Percentiles rank a stretch among this genome's conserved stretches.
Evolutionary conservation across 2,888 invertebrate genomes (phyloP).

Genomic region (Orgyia antiqua): DNA sequence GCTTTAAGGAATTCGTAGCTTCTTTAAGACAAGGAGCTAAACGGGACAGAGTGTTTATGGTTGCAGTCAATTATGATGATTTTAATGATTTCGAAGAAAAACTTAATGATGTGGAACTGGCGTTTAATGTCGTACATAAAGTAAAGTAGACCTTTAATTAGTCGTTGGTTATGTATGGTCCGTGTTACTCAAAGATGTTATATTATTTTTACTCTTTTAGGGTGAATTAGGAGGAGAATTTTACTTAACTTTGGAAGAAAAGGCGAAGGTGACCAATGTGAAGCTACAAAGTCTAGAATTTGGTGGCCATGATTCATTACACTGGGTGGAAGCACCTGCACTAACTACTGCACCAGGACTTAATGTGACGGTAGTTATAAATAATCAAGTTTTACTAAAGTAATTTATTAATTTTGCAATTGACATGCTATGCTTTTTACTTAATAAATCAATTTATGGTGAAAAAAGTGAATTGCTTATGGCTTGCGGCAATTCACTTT

Average conservation of each 20-base stretch:
- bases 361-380: conserved; percentile 35
- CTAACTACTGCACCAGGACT: conserved; percentile 20
- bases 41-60: conserved; percentile 20
- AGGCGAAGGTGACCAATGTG: conserved; percentile 8
- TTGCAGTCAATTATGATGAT: conserved; percentile 16
- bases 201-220: conserved; percentile 11
- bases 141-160: conserved; percentile 15
- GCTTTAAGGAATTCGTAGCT: conserved; percentile 24
- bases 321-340: conserved; percentile 11
- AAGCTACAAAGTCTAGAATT: conserved; percentile 22
- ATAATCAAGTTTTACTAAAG: too few species aligned
- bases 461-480: too few species aligned
- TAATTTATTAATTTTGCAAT: too few species aligned
- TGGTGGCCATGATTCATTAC: conserved; percentile 14
- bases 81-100: conserved; percentile 12
- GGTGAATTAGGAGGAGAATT: conserved; percentile 33
- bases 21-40: conserved; percentile 24
- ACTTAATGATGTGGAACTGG: conserved; percentile 16
- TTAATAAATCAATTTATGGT: too few species aligned
- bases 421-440: too few species aligned
- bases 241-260: conserved; percentile 21
- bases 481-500: too few species aligned
- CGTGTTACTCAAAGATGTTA: not conserved
- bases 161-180: not conserved
- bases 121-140: conserved; percentile 19